Percentiles rank a stretch among this genome's conserved stretches.
Evolutionary conservation across 2,888 invertebrate species (phyloP).

Genomic region (Tinea semifulvella): DNA sequence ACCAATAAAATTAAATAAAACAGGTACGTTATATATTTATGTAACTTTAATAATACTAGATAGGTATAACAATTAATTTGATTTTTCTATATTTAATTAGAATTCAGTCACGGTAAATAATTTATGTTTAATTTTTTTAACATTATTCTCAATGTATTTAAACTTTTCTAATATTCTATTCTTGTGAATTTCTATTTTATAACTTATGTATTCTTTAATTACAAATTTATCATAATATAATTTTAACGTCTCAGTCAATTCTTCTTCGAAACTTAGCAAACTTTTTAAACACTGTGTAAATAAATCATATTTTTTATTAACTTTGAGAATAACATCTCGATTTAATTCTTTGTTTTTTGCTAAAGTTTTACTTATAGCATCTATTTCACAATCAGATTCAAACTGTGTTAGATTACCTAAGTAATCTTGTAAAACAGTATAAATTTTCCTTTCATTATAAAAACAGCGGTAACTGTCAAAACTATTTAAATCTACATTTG

Average conservation of each 20-base stretch:
- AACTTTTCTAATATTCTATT: neutral
- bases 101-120: too few species aligned
- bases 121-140: neutral
- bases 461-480: constrained; percentile 1
- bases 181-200: neutral
- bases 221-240: constrained; percentile 27
- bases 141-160: neutral
- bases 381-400: constrained; percentile 17
- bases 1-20: too few species aligned
- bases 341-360: neutral
- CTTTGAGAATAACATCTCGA: neutral
- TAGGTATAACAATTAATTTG: too few species aligned
- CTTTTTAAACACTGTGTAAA: neutral
- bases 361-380: constrained; percentile 8
- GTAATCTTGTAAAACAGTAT: neutral
- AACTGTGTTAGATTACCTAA: neutral
- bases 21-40: too few species aligned
- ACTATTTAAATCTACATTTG: neutral
- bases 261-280: constrained; percentile 21
- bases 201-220: constrained; percentile 30
- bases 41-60: too few species aligned
- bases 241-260: constrained; percentile 21
- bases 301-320: neutral
- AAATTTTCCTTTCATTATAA: constrained; percentile 8
- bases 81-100: too few species aligned